phyloP scores from a whole-genome alignment of 2,113 vertebrate genomes.

The Elaphurus davidianus region DNA sequence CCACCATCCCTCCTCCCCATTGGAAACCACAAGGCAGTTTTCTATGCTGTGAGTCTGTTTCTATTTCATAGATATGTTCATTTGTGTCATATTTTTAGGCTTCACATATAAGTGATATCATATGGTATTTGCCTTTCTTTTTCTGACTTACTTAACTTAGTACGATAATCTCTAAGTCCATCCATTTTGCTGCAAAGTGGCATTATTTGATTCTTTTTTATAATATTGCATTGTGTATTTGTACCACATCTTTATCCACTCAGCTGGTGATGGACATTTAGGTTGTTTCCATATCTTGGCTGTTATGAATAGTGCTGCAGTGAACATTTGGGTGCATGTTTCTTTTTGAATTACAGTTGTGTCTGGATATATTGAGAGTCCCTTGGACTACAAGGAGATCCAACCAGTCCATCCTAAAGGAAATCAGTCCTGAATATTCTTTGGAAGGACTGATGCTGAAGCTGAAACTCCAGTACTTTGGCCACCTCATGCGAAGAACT shows the following conservation, averaged over 20 bases:
- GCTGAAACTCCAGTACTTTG: background rate
- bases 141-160: background rate
- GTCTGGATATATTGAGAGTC: background rate
- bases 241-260: background rate
- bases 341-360: background rate
- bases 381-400: background rate
- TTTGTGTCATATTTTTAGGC: background rate
- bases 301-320: background rate
- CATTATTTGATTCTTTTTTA: background rate
- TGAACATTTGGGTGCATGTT: background rate
- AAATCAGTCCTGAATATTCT: background rate
- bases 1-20: background rate
- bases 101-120: background rate
- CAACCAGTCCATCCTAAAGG: background rate
- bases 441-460: background rate
- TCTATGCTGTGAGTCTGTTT: background rate
- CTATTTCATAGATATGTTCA: background rate
- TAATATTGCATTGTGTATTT: background rate
- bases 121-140: background rate
- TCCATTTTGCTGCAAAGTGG: background rate
- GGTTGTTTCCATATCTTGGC: background rate
- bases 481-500: rapidly evolving
- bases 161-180: background rate
- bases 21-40: background rate
- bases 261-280: background rate